A percentile compares a stretch with the other conserved stretches of the same genome.
phyloP scores from a whole-genome alignment of 2,113 vertebrate species.

The Laticauda colubrina region DNA sequence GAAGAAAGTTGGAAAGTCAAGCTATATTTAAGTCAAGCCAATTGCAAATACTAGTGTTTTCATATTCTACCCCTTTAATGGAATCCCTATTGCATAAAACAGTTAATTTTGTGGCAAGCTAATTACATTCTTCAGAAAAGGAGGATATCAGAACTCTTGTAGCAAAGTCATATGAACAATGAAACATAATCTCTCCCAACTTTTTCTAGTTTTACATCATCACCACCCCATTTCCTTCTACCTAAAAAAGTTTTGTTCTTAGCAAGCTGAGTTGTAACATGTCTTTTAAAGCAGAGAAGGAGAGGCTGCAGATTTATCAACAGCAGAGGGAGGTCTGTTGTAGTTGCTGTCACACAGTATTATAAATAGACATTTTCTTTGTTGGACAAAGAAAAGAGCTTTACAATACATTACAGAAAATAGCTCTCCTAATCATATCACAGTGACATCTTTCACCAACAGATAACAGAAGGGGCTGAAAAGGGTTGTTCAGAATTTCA shows the following conservation, averaged over 20 bases:
- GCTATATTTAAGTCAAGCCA: constrained; percentile 52
- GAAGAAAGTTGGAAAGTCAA: constrained; percentile 28
- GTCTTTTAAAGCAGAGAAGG: constrained; percentile 48
- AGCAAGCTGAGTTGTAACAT: constrained; percentile 46
- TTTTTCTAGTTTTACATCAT: constrained; percentile 42
- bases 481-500: background rate
- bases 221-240: background rate
- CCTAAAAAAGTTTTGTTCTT: constrained; percentile 58
- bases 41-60: constrained; percentile 44
- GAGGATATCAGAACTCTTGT: constrained; percentile 54
- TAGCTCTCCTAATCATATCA: constrained; percentile 40
- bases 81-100: constrained; percentile 60
- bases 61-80: constrained; percentile 52
- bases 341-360: constrained; percentile 41
- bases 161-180: constrained; percentile 54
- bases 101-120: constrained; percentile 64
- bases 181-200: constrained; percentile 60
- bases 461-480: background rate
- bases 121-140: constrained; percentile 68
- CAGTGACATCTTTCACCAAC: constrained; percentile 17
- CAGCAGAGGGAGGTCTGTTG: constrained; percentile 21
- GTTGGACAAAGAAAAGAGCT: constrained; percentile 51
- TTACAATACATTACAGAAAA: constrained; percentile 25
- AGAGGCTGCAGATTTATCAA: constrained; percentile 43
- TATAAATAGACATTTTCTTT: constrained; percentile 49